These are phyloP conservation scores for Anhinga rufa DNA, from an alignment of 2,113 vertebrate genomes.

Conservation along the genomic window DNA sequence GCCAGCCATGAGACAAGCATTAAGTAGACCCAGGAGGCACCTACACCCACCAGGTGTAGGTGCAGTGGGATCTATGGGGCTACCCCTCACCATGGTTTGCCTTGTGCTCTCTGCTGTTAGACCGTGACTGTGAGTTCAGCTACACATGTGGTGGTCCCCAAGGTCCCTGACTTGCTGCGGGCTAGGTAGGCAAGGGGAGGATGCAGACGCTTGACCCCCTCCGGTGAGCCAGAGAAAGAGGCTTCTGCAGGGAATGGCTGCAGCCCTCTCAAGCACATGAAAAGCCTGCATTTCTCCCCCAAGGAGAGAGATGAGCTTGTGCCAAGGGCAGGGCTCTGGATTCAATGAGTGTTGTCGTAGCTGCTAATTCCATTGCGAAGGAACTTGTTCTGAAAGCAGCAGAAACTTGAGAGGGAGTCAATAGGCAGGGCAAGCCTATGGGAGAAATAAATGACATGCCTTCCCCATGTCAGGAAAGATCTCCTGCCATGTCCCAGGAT, in stretches of 20 bases:
- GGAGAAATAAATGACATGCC: neutral
- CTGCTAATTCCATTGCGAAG: neutral
- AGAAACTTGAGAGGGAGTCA: neutral
- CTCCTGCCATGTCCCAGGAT: neutral
- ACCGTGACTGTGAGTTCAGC: neutral
- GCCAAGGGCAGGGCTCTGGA: neutral
- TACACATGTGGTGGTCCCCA: neutral
- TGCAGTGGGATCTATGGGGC: neutral
- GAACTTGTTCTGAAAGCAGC: neutral
- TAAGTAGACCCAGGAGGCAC: neutral
- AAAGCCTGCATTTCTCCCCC: neutral
- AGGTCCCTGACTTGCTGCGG: neutral
- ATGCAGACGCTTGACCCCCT: neutral
- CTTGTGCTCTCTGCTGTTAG: neutral
- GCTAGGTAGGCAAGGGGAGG: neutral
- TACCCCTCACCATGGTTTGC: neutral
- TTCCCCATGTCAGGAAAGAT: neutral
- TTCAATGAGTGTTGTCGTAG: neutral
- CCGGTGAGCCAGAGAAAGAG: neutral
- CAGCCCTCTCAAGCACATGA: neutral
- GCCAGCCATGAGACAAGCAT: neutral
- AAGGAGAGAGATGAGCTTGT: neutral
- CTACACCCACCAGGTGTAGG: neutral
- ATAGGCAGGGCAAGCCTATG: neutral
- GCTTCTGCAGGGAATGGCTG: neutral